Percentiles rank a stretch among this genome's conserved stretches.
These are phyloP conservation scores for Alfaro cultratus DNA, from an alignment of 2,797 vertebrate genomes.

Conservation along the genomic window DNA sequence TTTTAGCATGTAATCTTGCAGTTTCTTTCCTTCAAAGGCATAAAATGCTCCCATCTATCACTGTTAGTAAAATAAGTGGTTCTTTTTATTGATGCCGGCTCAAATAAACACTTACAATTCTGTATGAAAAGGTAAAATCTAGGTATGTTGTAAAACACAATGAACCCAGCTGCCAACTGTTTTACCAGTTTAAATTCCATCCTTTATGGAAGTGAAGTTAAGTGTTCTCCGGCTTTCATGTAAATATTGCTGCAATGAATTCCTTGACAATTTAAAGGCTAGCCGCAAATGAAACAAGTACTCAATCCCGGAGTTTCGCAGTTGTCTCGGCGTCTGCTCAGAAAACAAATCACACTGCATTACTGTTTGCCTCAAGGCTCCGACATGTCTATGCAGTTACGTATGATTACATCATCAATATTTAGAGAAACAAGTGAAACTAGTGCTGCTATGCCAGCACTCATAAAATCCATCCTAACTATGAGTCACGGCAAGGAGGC, in stretches of 20 bases:
- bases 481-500: conserved; percentile 54
- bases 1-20: not conserved
- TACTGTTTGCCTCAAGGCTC: conserved; percentile 53
- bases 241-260: conserved; percentile 13
- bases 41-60: not conserved
- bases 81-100: not conserved
- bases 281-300: conserved; percentile 31
- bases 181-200: conserved; percentile 1
- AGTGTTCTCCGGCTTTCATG: not conserved
- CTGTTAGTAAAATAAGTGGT: not conserved
- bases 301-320: conserved; percentile 30
- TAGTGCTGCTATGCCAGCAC: conserved; percentile 36
- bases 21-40: not conserved
- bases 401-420: conserved; percentile 67
- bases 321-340: conserved; percentile 23
- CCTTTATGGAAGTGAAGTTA: not conserved
- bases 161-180: not conserved
- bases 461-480: conserved; percentile 38
- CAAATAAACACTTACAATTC: conserved; percentile 1
- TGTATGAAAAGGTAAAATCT: not conserved
- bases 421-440: conserved; percentile 57
- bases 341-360: conserved; percentile 20
- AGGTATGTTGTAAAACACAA: not conserved
- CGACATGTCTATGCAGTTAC: conserved; percentile 62
- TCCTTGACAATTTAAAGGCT: conserved; percentile 21